Evolutionary conservation across 64 coral and sea anemone genomes (phyloP).

Genomic region (Montipora foliosa): DNA sequence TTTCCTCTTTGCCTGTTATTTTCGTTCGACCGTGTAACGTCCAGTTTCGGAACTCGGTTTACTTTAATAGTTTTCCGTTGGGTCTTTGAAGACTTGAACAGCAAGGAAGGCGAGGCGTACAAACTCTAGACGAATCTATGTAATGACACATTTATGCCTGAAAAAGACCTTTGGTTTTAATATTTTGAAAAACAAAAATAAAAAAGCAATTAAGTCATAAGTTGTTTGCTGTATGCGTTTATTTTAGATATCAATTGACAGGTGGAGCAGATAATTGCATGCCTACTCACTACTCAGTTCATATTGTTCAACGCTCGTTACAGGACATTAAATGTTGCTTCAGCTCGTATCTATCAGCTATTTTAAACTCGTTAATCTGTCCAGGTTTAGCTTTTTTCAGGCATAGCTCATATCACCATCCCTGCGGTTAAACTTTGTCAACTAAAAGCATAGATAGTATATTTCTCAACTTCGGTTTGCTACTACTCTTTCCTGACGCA

Average conservation of each 20-base stretch:
- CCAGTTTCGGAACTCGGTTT: background rate
- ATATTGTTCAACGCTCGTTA: background rate
- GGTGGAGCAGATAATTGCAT: background rate
- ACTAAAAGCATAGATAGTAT: background rate
- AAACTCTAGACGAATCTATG: background rate
- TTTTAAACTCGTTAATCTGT: background rate
- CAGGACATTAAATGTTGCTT: background rate
- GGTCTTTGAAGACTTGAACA: background rate
- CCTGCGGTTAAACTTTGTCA: background rate
- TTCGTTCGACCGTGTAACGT: background rate
- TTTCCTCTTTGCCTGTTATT: background rate
- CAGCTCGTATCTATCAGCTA: background rate
- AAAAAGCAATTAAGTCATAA: background rate
- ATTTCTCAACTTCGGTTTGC: background rate
- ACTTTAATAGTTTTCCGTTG: background rate
- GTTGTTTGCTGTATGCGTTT: background rate
- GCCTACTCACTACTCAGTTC: background rate
- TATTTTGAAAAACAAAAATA: background rate
- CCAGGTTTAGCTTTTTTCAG: background rate
- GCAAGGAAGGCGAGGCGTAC: background rate
- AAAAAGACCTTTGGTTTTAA: background rate
- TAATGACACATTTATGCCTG: background rate
- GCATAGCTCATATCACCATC: background rate
- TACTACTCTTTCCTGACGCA: too few relatives aligned
- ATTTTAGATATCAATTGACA: background rate